These are phyloP conservation scores for Adelges cooleyi DNA, from an alignment of 1,140 invertebrate genomes.

Conservation along the genomic window DNA sequence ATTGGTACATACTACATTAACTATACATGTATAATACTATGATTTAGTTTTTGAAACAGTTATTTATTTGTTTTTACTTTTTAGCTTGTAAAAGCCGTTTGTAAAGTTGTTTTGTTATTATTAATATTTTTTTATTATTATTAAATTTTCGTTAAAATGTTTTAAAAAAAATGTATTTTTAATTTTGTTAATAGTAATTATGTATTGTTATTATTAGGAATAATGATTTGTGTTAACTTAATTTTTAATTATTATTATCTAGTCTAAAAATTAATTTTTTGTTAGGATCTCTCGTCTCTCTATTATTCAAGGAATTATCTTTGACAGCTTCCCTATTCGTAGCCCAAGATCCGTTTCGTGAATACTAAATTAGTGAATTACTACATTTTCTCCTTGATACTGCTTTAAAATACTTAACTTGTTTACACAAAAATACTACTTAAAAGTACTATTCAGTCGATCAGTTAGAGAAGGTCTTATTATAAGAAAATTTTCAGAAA, in stretches of 20 bases:
- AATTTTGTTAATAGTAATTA: constrained; percentile 14
- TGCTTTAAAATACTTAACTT: no score
- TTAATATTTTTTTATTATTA: no score
- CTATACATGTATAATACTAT: no score
- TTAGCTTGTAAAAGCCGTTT: neutral
- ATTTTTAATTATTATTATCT: constrained; percentile 22
- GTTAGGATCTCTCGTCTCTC: constrained; percentile 4
- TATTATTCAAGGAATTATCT: neutral
- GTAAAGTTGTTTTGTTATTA: constrained; percentile 21
- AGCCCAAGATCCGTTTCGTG: neutral
- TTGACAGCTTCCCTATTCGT: neutral
- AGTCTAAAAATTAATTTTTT: constrained; percentile 20
- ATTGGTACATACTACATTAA: no score
- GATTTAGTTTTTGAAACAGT: neutral
- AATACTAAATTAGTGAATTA: no score
- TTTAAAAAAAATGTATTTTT: no score
- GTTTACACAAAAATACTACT: no score
- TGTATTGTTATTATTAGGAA: constrained; percentile 2
- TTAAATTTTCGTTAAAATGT: no score
- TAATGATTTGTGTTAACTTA: constrained; percentile 22
- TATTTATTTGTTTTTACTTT: constrained; percentile 1
- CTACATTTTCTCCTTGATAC: no score
- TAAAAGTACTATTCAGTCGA: no score
- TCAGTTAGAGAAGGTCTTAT: no score
- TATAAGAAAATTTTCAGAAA: no score